Evolutionary conservation across 2,888 invertebrate species (phyloP), one percentile per base, ranked within the genome.

Genomic region (Druceiella hillmani): DNA sequence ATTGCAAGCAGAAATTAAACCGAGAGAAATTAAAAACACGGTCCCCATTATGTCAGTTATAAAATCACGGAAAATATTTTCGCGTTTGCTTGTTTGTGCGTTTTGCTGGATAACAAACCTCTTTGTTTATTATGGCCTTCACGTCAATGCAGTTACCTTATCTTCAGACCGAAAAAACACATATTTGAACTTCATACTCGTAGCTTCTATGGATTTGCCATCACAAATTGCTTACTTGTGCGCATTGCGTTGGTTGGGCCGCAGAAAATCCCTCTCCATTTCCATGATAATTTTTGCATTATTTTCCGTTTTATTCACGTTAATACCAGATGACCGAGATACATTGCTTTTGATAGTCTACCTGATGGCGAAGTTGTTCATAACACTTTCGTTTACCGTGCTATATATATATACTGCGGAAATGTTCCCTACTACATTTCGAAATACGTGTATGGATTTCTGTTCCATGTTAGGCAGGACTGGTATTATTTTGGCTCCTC

Each of bases 101-200:
- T 66, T 79, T 45, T 79, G 78, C 52, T 81, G 81, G 81, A 69
- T 79, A 15, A 75, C 79, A 2, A 79, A 76, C 49, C 74, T 78
- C 1, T 72, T 82, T 42, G 74, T 82, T 5, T 83, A 79, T 54
- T 82, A 80, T 49, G 83, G 83, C 0, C 55, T 83, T 15, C 78
- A 78, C 2, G 56, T 83, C 25, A 80, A 79, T 55, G 75, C 81
- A 0, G 78, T 79, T 1, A 63, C 75, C 1, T 57, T 83, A 27
- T 14, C 27, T 13, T 67, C 73, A 26, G 81, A 80, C 3, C 72
- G 81, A 54, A 76, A 75, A 50, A 81, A 81, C 52, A 50, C 76
- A 4, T 82, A 81, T 55, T 82, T 82, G 50, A 75, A 27, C 11
- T 27, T 27, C 9, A 15, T 27, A 9, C 12, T 27, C 7, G 27